phyloP scores from a whole-genome alignment of 2,113 vertebrate genomes.

The Opisthocomus hoazin region DNA sequence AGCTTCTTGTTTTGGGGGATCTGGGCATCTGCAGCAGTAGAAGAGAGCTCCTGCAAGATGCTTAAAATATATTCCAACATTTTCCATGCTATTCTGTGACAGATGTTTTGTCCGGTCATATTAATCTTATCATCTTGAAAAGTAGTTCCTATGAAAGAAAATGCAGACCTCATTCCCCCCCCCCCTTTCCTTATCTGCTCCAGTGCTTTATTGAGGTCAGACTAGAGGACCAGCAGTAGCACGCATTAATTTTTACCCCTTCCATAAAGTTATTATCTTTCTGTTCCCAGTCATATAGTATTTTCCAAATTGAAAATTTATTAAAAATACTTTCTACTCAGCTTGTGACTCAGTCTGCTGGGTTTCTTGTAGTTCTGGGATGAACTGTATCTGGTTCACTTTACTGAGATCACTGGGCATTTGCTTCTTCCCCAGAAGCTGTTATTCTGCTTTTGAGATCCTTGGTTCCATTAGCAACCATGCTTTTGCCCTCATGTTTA shows the following conservation, averaged over 20 bases:
- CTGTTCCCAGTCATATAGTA: neutral
- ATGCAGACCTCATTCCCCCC: neutral
- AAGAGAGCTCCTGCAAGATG: neutral
- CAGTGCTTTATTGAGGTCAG: neutral
- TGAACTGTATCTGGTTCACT: neutral
- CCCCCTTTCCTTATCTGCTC: neutral
- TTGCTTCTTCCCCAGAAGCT: neutral
- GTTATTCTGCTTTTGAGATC: neutral
- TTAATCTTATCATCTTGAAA: neutral
- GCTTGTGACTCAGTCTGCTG: neutral
- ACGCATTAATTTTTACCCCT: neutral
- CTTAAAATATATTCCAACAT: neutral
- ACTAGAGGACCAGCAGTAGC: neutral
- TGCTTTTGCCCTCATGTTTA: neutral
- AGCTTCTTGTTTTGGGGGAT: neutral
- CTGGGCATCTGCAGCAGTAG: neutral
- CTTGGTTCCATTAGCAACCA: neutral
- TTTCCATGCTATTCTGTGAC: neutral
- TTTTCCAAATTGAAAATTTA: neutral
- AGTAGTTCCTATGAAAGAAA: neutral
- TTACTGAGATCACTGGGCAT: neutral
- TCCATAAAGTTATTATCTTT: neutral
- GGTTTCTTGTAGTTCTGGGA: neutral
- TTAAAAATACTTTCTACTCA: neutral
- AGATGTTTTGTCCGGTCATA: neutral